Conservation (phyloP, 2,113 vertebrate species). For the Dascyllus trimaculatus region DNA sequence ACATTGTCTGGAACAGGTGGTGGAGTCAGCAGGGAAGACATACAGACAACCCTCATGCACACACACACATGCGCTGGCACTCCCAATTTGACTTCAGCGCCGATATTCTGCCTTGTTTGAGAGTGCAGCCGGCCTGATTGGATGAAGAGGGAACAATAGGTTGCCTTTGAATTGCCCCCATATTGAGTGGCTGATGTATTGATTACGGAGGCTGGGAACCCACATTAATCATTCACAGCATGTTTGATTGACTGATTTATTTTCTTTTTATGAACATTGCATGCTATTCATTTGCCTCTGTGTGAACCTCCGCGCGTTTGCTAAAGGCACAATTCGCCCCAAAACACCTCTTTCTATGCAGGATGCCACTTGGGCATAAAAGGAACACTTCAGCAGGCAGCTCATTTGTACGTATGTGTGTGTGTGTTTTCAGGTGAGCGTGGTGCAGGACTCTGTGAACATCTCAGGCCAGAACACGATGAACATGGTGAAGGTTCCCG, state of each 20-base stretch:
- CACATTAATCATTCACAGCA: slow-evolving; percentile 67
- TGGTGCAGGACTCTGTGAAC: slow-evolving; percentile 94
- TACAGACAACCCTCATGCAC: slow-evolving; percentile 53
- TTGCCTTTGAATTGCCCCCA: slow-evolving; percentile 54
- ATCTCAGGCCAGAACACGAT: slow-evolving; percentile 94
- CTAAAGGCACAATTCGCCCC: slow-evolving; percentile 17
- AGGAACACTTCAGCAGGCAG: neutral
- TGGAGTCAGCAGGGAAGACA: slow-evolving; percentile 82
- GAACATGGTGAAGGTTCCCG: slow-evolving; percentile 95
- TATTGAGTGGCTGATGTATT: slow-evolving; percentile 70
- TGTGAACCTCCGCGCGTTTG: slow-evolving; percentile 24
- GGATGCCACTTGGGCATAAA: neutral
- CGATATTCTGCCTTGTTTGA: slow-evolving; percentile 69
- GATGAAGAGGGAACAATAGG: slow-evolving; percentile 57
- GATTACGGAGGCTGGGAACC: slow-evolving; percentile 61
- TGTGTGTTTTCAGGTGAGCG: slow-evolving; percentile 87
- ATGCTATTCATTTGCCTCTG: slow-evolving; percentile 36
- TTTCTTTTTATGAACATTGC: slow-evolving; percentile 49
- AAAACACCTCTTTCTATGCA: neutral
- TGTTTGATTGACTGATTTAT: slow-evolving; percentile 65
- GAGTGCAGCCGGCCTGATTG: slow-evolving; percentile 47
- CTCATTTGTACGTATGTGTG: neutral
- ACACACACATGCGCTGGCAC: slow-evolving; percentile 24
- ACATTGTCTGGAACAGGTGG: slow-evolving; percentile 87
- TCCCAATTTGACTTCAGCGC: slow-evolving; percentile 61